Percentiles rank a stretch among this genome's conserved stretches.
Evolutionary conservation across 2,797 vertebrate species (phyloP).

Genomic region (Ficedula albicollis): DNA sequence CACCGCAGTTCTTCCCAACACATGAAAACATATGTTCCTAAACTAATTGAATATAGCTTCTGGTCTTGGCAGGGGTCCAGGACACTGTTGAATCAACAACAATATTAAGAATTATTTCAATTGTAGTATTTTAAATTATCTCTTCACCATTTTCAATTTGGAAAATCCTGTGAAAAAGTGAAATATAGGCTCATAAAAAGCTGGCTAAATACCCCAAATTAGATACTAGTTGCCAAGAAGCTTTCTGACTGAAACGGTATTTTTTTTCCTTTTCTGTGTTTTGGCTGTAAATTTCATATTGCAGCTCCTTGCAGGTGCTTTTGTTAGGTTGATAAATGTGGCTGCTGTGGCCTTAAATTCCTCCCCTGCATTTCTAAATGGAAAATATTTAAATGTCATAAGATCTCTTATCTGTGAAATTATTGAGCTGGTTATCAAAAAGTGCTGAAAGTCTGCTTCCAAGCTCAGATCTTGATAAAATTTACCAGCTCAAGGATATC

Average conservation of each 20-base stretch:
- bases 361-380: neutral
- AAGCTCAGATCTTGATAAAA: neutral
- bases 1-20: neutral
- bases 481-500: neutral
- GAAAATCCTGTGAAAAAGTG: neutral
- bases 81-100: neutral
- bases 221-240: neutral
- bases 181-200: neutral
- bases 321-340: neutral
- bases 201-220: neutral
- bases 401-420: neutral
- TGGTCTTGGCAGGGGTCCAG: neutral
- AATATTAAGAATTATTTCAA: neutral
- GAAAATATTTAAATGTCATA: neutral
- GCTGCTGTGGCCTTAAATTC: neutral
- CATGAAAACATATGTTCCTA: conserved; percentile 12
- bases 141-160: neutral
- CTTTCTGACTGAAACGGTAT: neutral
- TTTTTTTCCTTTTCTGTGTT: neutral
- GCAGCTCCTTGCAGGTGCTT: neutral
- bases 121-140: neutral
- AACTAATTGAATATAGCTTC: conserved; percentile 16
- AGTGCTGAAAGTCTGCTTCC: neutral
- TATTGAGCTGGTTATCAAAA: neutral
- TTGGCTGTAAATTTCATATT: neutral